These are phyloP conservation scores for Cheilosia scutellata DNA, from an alignment of 2,888 invertebrate genomes.

Conservation along the genomic window DNA sequence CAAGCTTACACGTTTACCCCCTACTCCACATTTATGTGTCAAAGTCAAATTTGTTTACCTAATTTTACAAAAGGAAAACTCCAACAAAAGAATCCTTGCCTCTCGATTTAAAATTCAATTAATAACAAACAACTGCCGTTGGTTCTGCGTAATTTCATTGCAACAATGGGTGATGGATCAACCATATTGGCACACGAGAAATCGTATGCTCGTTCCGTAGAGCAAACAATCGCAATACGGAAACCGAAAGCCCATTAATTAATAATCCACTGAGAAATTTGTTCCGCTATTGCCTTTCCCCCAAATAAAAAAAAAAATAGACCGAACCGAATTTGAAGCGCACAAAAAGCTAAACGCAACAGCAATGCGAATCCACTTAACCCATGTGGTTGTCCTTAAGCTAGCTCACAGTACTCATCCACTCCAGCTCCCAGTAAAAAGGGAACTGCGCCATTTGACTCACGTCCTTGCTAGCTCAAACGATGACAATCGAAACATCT, in stretches of 20 bases:
- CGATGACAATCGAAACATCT: constrained; percentile 58
- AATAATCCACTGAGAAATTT: constrained; percentile 60
- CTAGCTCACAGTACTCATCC: not conserved
- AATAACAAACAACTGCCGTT: constrained; percentile 55
- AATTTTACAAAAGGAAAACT: constrained; percentile 30
- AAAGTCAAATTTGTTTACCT: constrained; percentile 18
- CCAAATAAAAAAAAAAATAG: constrained; percentile 15
- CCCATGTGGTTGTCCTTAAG: constrained; percentile 61
- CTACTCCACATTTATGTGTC: not conserved
- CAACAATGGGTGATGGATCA: constrained; percentile 67
- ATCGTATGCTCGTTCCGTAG: not conserved
- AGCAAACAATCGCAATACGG: constrained; percentile 9
- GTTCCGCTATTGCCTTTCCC: constrained; percentile 21
- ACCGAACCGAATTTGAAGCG: constrained; percentile 34
- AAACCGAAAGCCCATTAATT: constrained; percentile 62
- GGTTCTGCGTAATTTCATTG: constrained; percentile 65
- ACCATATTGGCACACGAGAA: constrained; percentile 43
- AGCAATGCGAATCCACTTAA: constrained; percentile 63
- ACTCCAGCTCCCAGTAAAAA: not conserved
- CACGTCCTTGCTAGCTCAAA: constrained; percentile 52
- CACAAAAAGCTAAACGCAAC: constrained; percentile 38
- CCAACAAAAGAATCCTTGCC: constrained; percentile 42
- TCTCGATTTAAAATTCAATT: constrained; percentile 69
- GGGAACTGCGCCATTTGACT: constrained; percentile 53
- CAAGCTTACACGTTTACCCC: not conserved